Percentiles rank a stretch among this genome's conserved stretches.
These are phyloP conservation scores for Smittia aterrima DNA, from an alignment of 2,888 invertebrate species.

Conservation along the genomic window DNA sequence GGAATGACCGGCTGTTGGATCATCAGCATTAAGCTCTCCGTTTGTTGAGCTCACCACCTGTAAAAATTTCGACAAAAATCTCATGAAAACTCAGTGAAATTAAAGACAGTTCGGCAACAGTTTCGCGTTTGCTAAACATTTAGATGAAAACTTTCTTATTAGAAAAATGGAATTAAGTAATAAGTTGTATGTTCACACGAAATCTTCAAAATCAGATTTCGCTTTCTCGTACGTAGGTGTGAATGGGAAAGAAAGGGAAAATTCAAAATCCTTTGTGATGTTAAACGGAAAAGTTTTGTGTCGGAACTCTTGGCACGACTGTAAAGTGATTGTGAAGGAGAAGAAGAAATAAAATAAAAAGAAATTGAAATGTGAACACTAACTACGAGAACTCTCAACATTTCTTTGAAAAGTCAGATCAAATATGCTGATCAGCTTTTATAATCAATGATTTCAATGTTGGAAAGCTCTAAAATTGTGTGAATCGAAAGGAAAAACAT, in stretches of 20 bases:
- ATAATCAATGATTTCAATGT: too few species aligned
- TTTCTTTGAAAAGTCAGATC: too few species aligned
- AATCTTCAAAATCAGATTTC: not conserved
- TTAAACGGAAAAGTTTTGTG: not conserved
- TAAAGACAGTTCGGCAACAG: not conserved
- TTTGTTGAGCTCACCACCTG: constrained; percentile 98
- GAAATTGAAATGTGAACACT: too few species aligned
- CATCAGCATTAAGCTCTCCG: constrained; percentile 91
- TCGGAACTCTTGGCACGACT: not conserved
- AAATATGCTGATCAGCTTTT: too few species aligned
- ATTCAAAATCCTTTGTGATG: not conserved
- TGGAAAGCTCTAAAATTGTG: too few species aligned
- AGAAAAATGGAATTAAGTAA: not conserved
- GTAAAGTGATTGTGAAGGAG: too few species aligned
- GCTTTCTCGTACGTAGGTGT: not conserved
- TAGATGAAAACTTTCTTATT: not conserved
- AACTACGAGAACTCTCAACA: too few species aligned
- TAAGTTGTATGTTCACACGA: not conserved
- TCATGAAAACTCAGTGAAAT: not conserved
- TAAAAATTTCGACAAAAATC: constrained; percentile 43
- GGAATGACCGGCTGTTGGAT: constrained; percentile 94
- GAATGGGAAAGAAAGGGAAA: not conserved
- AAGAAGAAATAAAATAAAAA: too few species aligned
- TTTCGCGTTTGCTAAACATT: not conserved
- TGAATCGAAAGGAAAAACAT: too few species aligned